Conservation (phyloP, 2,113 vertebrate genomes). For the Anhinga rufa region DNA sequence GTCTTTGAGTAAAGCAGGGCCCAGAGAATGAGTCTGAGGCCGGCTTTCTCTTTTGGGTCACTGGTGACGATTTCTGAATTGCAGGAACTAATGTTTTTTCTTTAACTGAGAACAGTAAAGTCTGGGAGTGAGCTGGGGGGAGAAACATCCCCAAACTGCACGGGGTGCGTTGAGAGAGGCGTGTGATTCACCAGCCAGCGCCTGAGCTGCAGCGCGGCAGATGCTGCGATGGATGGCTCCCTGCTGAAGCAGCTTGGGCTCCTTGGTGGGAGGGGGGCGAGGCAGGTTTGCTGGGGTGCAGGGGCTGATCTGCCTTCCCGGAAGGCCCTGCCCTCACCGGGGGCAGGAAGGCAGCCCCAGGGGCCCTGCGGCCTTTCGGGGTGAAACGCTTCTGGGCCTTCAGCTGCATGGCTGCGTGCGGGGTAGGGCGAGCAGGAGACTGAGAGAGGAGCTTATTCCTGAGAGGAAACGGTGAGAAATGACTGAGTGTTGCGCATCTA, state of each 20-base stretch:
- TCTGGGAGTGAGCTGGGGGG: neutral
- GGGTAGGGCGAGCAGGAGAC: neutral
- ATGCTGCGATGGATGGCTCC: neutral
- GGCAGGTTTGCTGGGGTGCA: neutral
- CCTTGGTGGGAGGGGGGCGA: neutral
- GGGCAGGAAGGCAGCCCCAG: neutral
- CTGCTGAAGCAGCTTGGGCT: neutral
- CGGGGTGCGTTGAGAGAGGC: accelerated
- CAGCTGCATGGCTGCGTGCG: neutral
- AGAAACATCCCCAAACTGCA: neutral
- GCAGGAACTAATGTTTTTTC: neutral
- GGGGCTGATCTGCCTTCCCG: neutral
- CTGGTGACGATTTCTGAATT: neutral
- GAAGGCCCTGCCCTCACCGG: no score
- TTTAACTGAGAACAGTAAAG: neutral
- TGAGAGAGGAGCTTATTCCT: neutral
- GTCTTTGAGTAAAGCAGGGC: neutral
- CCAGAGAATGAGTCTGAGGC: neutral
- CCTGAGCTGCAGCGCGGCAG: neutral
- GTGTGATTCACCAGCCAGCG: neutral
- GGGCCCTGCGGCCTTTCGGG: accelerated
- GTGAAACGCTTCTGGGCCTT: neutral
- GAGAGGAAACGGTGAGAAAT: neutral
- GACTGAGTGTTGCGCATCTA: accelerated
- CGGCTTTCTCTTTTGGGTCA: neutral